Conservation (phyloP, 1,140 invertebrate genomes). For the Drosophila punjabiensis region DNA sequence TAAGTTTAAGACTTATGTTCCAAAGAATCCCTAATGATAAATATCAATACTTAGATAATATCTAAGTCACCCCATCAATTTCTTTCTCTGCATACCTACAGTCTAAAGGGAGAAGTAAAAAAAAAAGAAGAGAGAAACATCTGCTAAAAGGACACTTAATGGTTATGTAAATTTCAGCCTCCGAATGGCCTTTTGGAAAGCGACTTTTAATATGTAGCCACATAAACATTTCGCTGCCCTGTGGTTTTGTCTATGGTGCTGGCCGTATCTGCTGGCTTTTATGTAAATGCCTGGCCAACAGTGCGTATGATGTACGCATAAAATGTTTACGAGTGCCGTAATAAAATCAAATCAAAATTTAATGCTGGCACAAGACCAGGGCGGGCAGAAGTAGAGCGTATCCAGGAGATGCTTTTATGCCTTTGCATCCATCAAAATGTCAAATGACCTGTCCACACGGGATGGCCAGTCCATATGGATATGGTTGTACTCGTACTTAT, state of each 20-base stretch:
- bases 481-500: constrained; percentile 15
- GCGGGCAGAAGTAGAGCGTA: constrained; percentile 18
- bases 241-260: constrained; percentile 51
- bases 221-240: constrained; percentile 69
- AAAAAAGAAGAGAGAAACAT: constrained; percentile 18
- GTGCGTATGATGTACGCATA: constrained; percentile 75
- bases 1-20: not conserved
- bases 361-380: constrained; percentile 49
- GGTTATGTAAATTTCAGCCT: constrained; percentile 70
- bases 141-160: constrained; percentile 64
- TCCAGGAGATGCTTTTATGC: constrained; percentile 46
- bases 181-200: constrained; percentile 61
- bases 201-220: constrained; percentile 68
- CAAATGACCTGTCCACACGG: constrained; percentile 76
- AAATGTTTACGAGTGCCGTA: constrained; percentile 76
- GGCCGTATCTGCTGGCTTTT: constrained; percentile 49
- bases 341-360: constrained; percentile 83
- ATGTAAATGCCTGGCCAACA: constrained; percentile 70
- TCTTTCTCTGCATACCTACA: constrained; percentile 4
- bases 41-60: not conserved
- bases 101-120: constrained; percentile 1
- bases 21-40: not conserved
- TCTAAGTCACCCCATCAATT: constrained; percentile 3
- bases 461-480: constrained; percentile 34
- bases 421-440: constrained; percentile 79